Conservation (phyloP, 1,140 invertebrate species). For the Trypoxylus dichotomus region DNA sequence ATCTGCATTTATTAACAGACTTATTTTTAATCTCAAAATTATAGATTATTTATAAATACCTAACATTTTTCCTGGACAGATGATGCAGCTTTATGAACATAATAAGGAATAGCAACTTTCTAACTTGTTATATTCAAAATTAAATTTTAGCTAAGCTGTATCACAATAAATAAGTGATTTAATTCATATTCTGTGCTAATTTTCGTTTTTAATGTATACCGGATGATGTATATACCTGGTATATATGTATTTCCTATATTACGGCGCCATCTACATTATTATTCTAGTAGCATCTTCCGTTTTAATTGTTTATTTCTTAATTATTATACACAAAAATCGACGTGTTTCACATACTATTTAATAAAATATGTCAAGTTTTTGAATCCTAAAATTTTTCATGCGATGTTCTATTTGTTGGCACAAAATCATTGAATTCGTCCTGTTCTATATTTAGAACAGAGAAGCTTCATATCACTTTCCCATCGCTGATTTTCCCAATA, state of each 20-base stretch:
- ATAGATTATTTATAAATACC: not conserved
- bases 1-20: not conserved
- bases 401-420: constrained; percentile 13
- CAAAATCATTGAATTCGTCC: constrained; percentile 15
- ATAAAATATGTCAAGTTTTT: not conserved
- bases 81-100: not conserved
- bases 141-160: not conserved
- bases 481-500: not conserved
- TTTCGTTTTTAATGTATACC: not conserved
- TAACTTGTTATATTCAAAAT: too few species aligned
- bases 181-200: not conserved
- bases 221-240: not conserved
- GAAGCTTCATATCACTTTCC: constrained; percentile 18
- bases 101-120: not conserved
- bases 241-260: not conserved
- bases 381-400: not conserved
- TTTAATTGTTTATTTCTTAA: not conserved
- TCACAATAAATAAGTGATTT: not conserved
- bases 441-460: constrained; percentile 14
- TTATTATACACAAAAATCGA: not conserved
- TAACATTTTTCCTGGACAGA: not conserved
- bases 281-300: not conserved
- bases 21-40: not conserved
- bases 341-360: not conserved
- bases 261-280: not conserved